Percentiles rank a stretch among this genome's conserved stretches.
These are phyloP conservation scores for Sebastiscus tertius DNA, from an alignment of 2,797 vertebrate genomes.

Conservation along the genomic window DNA sequence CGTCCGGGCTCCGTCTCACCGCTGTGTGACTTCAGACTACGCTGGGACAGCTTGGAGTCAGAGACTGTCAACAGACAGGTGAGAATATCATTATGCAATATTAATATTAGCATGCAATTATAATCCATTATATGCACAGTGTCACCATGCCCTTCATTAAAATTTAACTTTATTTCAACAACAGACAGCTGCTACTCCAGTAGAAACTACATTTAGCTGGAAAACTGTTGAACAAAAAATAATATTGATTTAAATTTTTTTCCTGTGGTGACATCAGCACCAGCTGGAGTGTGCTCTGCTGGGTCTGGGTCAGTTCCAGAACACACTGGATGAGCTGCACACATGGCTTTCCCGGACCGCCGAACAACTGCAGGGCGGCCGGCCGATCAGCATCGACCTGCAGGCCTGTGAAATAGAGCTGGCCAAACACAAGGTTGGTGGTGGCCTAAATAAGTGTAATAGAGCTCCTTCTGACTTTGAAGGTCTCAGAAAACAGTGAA, in stretches of 20 bases:
- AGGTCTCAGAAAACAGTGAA: neutral
- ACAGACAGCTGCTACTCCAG: neutral
- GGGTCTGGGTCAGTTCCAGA: constrained; percentile 91
- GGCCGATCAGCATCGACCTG: constrained; percentile 85
- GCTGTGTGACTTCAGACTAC: constrained; percentile 83
- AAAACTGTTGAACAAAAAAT: neutral
- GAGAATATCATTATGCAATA: neutral
- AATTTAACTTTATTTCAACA: neutral
- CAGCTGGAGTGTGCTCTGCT: constrained; percentile 89
- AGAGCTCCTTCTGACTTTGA: neutral
- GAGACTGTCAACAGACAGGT: constrained; percentile 90
- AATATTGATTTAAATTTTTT: neutral
- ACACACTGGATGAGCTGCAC: constrained; percentile 89
- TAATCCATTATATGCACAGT: neutral
- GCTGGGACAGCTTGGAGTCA: constrained; percentile 89
- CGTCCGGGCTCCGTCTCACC: constrained; percentile 70
- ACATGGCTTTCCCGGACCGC: constrained; percentile 86
- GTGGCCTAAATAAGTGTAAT: neutral
- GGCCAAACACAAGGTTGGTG: constrained; percentile 90
- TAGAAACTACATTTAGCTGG: neutral
- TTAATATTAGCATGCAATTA: neutral
- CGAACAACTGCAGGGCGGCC: constrained; percentile 83
- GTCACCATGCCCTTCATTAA: neutral
- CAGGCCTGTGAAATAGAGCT: constrained; percentile 92
- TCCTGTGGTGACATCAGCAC: constrained; percentile 70